Percentiles rank a stretch among this genome's conserved stretches.
phyloP scores from a whole-genome alignment of 2,888 invertebrate genomes.

The Sinhomidia bicolor region DNA sequence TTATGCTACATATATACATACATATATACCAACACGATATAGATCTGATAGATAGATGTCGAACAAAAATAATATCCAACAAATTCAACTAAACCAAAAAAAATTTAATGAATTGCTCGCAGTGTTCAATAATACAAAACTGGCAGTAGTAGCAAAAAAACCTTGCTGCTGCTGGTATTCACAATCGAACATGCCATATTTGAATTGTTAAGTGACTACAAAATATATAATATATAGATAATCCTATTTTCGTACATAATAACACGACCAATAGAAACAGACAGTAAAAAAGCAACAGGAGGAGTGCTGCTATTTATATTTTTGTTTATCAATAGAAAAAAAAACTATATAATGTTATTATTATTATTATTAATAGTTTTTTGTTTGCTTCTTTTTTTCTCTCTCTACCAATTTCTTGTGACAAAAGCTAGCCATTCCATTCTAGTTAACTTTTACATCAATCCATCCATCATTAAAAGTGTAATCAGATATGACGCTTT shows the following conservation, averaged over 20 bases:
- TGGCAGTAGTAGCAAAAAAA: not conserved
- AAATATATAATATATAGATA: not conserved
- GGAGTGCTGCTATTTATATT: conserved; percentile 24
- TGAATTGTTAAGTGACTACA: not conserved
- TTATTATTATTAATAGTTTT: conserved; percentile 11
- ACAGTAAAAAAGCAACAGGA: not conserved
- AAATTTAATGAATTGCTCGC: not conserved
- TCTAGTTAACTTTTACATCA: not conserved
- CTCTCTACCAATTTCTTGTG: not conserved
- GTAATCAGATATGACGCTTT: not conserved
- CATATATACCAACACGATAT: too few relatives aligned
- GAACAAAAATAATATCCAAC: conserved; percentile 28
- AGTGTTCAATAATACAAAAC: not conserved
- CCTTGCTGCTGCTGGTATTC: not conserved
- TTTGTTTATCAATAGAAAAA: conserved; percentile 38
- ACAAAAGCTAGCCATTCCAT: not conserved
- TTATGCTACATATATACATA: too few relatives aligned
- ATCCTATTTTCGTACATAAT: not conserved
- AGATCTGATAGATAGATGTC: too few relatives aligned
- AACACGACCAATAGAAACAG: not conserved
- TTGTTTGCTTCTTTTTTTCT: not conserved
- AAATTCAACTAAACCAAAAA: not conserved
- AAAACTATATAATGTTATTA: too few relatives aligned
- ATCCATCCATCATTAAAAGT: not conserved
- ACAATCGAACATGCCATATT: not conserved